Conservation (phyloP, 2,797 vertebrate genomes). For the Glyptemys insculpta region DNA sequence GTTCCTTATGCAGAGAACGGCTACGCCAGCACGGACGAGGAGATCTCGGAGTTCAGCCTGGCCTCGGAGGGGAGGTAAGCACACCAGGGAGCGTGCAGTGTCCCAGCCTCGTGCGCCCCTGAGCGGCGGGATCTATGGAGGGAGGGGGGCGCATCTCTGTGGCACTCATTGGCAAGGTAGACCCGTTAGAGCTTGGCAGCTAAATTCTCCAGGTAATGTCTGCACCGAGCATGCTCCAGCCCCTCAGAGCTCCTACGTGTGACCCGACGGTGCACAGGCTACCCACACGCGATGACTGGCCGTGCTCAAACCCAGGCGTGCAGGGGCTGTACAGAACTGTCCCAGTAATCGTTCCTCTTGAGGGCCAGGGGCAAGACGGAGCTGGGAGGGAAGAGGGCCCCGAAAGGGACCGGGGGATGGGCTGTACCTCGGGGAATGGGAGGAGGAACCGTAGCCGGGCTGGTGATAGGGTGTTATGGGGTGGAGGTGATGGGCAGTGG, state of each 20-base stretch:
- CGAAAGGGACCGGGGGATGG: too few relatives aligned
- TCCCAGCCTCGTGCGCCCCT: background rate
- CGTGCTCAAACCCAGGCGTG: too few relatives aligned
- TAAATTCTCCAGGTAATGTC: background rate
- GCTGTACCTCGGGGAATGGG: too few relatives aligned
- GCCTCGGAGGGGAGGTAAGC: conserved; percentile 93
- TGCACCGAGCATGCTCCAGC: background rate
- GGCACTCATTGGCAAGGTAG: background rate
- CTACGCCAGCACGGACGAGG: conserved; percentile 95
- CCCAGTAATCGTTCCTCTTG: too few relatives aligned
- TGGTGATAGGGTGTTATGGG: too few relatives aligned
- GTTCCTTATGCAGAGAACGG: conserved; percentile 88
- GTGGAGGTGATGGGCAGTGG: too few relatives aligned
- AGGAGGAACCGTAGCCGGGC: too few relatives aligned
- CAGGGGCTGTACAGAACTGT: too few relatives aligned
- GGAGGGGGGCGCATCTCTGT: background rate
- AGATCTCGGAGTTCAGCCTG: conserved; percentile 94
- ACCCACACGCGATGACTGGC: too few relatives aligned
- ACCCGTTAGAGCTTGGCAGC: background rate
- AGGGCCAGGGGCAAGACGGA: too few relatives aligned
- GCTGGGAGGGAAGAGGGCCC: too few relatives aligned
- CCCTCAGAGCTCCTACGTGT: background rate
- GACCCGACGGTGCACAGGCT: too few relatives aligned
- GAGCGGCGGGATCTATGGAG: background rate
- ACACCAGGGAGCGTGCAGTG: background rate